These are phyloP conservation scores for Yponomeuta plumbellus DNA, from an alignment of 2,888 invertebrate genomes.

Conservation along the genomic window DNA sequence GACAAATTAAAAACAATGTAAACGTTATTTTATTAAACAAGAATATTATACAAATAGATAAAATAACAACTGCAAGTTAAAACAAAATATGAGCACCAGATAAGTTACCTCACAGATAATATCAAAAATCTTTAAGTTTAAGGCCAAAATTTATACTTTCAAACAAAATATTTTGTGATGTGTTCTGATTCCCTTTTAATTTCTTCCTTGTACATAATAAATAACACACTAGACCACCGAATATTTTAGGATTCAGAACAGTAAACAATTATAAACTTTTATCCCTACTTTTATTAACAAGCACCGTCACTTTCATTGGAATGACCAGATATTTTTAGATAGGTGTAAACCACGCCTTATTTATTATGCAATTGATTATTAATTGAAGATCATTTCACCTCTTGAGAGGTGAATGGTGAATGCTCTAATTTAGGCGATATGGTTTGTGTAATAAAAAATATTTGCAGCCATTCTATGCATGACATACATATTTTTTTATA, in stretches of 20 bases:
- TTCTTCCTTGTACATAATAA: neutral
- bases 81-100: slow-evolving; percentile 6
- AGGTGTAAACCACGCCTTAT: neutral
- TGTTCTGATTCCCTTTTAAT: neutral
- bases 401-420: neutral
- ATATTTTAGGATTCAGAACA: neutral
- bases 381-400: neutral
- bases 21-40: slow-evolving; percentile 15
- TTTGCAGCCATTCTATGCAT: neutral
- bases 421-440: neutral
- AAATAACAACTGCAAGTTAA: slow-evolving; percentile 8
- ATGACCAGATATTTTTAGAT: neutral
- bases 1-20: slow-evolving; percentile 5
- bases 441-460: neutral
- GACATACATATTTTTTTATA: no score
- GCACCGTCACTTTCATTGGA: neutral
- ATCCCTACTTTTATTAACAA: neutral
- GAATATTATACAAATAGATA: slow-evolving; percentile 4
- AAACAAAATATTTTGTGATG: neutral
- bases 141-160: neutral
- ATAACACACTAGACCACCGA: neutral
- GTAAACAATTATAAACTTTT: neutral
- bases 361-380: neutral
- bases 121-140: neutral
- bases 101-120: neutral